Evolutionary conservation across 2,888 invertebrate species (phyloP).

Genomic region (Pyrrhosoma nymphula): DNA sequence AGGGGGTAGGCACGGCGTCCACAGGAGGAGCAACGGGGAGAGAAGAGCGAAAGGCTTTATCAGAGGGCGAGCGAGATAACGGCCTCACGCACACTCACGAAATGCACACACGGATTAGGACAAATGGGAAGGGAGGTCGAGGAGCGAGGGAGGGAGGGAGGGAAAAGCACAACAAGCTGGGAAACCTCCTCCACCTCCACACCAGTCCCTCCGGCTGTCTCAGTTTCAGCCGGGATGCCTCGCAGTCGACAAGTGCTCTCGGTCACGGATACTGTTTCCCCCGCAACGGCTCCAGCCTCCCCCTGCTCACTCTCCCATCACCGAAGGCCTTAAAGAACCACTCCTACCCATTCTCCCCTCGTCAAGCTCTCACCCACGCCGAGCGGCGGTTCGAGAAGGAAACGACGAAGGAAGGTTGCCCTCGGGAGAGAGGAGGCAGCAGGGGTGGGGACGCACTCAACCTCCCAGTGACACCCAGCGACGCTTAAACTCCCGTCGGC

Average conservation of each 20-base stretch:
- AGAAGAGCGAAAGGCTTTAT: not conserved
- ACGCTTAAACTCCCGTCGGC: not conserved
- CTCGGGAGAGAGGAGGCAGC: not conserved
- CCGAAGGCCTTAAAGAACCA: not conserved
- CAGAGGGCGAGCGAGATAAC: not conserved
- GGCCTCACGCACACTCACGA: not conserved
- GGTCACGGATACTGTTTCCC: slow-evolving; percentile 41
- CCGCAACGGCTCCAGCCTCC: not conserved
- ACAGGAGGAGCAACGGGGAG: too few relatives aligned
- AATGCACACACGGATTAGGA: not conserved
- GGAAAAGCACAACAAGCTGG: not conserved
- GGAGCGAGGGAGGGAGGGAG: not conserved
- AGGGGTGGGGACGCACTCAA: too few relatives aligned
- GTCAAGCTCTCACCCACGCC: not conserved
- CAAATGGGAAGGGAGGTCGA: not conserved
- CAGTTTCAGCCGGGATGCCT: slow-evolving; percentile 60
- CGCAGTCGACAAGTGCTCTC: slow-evolving; percentile 19
- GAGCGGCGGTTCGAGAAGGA: not conserved
- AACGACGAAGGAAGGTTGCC: not conserved
- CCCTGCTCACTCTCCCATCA: slow-evolving; percentile 22
- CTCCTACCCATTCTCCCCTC: not conserved
- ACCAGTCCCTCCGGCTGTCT: not conserved
- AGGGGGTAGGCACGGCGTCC: too few relatives aligned
- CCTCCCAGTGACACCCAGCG: too few relatives aligned
- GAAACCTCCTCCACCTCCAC: not conserved